Evolutionary conservation across 2,888 invertebrate genomes (phyloP), one percentile per base, ranked within the genome.

Genomic region (Coleophora flavipennella): DNA sequence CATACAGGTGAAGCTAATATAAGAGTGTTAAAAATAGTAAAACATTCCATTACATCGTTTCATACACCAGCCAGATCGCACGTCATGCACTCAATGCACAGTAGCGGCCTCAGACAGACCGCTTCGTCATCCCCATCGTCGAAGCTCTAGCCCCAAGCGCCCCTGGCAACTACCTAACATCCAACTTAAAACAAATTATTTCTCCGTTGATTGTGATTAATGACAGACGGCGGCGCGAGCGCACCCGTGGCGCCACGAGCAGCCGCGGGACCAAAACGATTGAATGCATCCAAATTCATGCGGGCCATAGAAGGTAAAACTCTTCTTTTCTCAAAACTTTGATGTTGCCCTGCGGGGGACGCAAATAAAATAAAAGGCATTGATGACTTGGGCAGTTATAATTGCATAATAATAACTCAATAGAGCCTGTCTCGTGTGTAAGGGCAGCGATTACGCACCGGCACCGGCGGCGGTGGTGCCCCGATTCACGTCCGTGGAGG

Each of bases 331-430:
- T 20, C 20, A 20, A 20, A 20, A 20, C 6, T 20, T 20, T 20
- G 3, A 20, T 20, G 20, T 6, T 20, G 20, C 20, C 20, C 20
- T 6, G 20, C 20, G 6, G 20, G 20, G 20, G 20, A 20, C 3
- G 20, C 20, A 20, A 20, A 20, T 20, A 20, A 20, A 20, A 20
- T 20, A 20, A 20, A 20, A 20, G 20, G 20, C 3, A 4, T 6
- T 6, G 20, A 20, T 29, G 29, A 59, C 64, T 65, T 61, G 59
- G 61, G 63, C 62, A 62, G 57, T 63, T 69, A 72, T 76, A 77
- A 79, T 79, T 78, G 70, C 77, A 71, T 70, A 74, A 76, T 79
- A 79, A 79, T 78, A 79, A 79, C 78, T 78, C 76, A 76, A 79
- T 79, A 68, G 66, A 52, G 61, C 29, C 6, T 10, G 59, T 57